phyloP scores from a whole-genome alignment of 2,113 vertebrate species.

The Mus pahari region DNA sequence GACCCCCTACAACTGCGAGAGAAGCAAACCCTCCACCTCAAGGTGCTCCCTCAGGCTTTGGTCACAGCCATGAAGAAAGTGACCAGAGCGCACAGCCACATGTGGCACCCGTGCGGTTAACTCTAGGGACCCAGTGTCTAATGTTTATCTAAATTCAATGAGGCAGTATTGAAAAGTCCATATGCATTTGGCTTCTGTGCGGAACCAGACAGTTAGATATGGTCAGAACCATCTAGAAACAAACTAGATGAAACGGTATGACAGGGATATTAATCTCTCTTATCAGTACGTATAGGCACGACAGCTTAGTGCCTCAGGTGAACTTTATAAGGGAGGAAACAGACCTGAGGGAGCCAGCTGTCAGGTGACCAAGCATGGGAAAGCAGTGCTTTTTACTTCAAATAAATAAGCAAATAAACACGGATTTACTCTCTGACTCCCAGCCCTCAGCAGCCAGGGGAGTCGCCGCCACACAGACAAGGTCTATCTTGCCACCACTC shows the following conservation, averaged over 20 bases:
- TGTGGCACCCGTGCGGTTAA: not conserved
- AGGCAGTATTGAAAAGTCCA: conserved; percentile 14
- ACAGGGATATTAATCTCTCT: not conserved
- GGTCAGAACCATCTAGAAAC: not conserved
- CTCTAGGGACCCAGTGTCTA: not conserved
- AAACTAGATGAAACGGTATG: not conserved
- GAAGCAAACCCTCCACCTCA: not conserved
- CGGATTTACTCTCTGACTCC: not conserved
- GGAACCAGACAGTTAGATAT: not conserved
- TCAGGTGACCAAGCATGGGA: not conserved
- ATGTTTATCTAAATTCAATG: not conserved
- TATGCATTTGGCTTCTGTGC: not conserved
- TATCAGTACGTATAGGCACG: fast-evolving
- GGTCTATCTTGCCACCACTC: not conserved
- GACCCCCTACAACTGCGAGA: not conserved
- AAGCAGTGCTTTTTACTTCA: too few relatives aligned
- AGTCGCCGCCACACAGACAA: not conserved
- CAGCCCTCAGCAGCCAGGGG: not conserved
- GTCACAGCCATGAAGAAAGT: too few relatives aligned
- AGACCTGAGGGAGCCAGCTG: not conserved
- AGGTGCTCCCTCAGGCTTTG: not conserved
- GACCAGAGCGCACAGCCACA: not conserved
- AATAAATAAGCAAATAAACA: not conserved
- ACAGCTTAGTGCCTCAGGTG: not conserved
- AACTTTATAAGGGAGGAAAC: not conserved